These are phyloP conservation scores for Eristalinus aeneus DNA, from an alignment of 2,888 invertebrate genomes.

Conservation along the genomic window DNA sequence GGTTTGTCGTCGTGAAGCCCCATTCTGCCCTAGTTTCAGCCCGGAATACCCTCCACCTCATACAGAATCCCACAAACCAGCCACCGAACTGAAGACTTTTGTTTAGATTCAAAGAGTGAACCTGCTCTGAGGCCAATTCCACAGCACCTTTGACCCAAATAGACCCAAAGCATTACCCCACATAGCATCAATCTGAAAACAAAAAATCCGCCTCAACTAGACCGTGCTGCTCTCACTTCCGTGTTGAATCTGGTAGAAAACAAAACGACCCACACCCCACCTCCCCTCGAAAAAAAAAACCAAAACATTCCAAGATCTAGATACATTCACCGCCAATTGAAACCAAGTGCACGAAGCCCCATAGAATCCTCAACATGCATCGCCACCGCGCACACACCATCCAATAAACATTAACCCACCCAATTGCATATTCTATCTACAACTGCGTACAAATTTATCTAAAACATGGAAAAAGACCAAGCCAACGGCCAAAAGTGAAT, in stretches of 20 bases:
- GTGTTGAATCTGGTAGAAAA: background rate
- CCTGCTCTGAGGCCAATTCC: too few species aligned
- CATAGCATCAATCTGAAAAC: background rate
- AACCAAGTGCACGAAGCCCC: slow-evolving; percentile 53
- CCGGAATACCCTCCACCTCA: too few species aligned
- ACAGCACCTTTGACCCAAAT: background rate
- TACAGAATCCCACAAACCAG: too few species aligned
- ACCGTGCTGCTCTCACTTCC: background rate
- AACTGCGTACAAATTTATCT: slow-evolving; percentile 40
- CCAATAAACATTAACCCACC: slow-evolving; percentile 53
- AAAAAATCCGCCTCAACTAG: background rate
- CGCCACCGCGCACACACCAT: background rate
- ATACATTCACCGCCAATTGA: slow-evolving; percentile 50
- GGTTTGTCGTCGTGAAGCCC: too few species aligned
- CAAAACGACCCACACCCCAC: background rate
- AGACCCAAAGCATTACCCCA: background rate
- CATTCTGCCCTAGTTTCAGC: too few species aligned
- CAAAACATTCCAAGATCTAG: slow-evolving; percentile 24
- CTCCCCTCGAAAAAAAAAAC: background rate
- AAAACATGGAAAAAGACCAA: slow-evolving; percentile 11
- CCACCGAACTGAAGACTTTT: too few species aligned
- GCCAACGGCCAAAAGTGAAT: slow-evolving; percentile 25
- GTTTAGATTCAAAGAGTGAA: too few species aligned
- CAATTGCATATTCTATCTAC: slow-evolving; percentile 55
- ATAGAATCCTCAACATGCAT: slow-evolving; percentile 31